Evolutionary conservation across 1,140 invertebrate genomes (phyloP), one percentile per base, ranked within the genome.

Genomic region (Gonioctena quinquepunctata): DNA sequence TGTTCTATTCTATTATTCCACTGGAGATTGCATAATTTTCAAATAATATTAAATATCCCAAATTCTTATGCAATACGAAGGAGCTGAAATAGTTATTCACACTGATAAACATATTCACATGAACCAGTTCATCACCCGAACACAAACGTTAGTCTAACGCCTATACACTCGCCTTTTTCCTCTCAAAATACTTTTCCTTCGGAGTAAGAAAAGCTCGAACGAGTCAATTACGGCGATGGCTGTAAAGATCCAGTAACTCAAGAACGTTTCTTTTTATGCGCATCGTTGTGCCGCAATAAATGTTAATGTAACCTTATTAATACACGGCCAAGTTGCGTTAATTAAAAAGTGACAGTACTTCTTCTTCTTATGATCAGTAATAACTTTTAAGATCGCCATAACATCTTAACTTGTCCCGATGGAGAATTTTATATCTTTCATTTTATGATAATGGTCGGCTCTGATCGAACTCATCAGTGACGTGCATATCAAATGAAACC

Each of bases 211-310:
- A 42, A 42, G 33, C 8, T 42, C n/a, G 25, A 57, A 57, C 54
- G 54, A 57, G 54, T 57, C 54, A 57, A 57, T 57, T 57, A 57
- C 21, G 54, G 16, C 54, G 54, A 57, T 57, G 54, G 54, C 54
- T 25, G 54, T 25, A 25, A 57, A 57, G 25, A 25, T 23, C 21
- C 54, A 23, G 54, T 22, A 57, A 25, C 54, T 19, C 54, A 23
- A 25, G 54, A 57, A 23, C 21, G n/a, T 25, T 21, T 25, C 54
- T 57, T 57, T 57, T 57, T 57, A 57, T 25, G 54, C 54, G 54
- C 54, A 57, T 57, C 18, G 54, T 25, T 57, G 21, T 21, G 19
- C 25, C 11, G 54, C 54, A 57, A 57, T 57, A 57, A 57, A 57
- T 25, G 54, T 57, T 57, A 57, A 57, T 57, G 22, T 25, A 57